Evolutionary conservation across 2,888 invertebrate species (phyloP).

Genomic region (Trissolcus japonicus): DNA sequence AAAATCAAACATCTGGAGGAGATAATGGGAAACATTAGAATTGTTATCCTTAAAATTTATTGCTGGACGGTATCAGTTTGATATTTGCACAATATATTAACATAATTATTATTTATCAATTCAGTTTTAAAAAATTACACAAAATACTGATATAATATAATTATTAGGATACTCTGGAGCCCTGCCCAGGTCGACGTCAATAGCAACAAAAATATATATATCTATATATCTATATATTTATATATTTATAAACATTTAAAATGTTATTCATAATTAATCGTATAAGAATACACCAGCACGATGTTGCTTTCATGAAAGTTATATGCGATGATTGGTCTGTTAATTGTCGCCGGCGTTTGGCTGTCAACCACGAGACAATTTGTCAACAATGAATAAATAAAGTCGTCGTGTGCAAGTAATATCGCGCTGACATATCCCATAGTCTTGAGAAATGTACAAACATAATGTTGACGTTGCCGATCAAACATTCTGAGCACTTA

Average conservation of each 20-base stretch:
- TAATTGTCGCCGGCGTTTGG: neutral
- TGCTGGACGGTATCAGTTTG: slow-evolving; percentile 75
- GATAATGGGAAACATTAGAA: slow-evolving; percentile 58
- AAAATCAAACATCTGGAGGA: slow-evolving; percentile 9
- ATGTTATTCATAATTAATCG: slow-evolving; percentile 57
- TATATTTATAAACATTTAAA: slow-evolving; percentile 55
- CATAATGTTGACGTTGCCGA: slow-evolving; percentile 52
- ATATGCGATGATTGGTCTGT: slow-evolving; percentile 30
- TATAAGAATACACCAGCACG: slow-evolving; percentile 50
- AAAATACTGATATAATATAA: slow-evolving; percentile 73
- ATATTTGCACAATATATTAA: slow-evolving; percentile 75
- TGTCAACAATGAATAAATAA: slow-evolving; percentile 38
- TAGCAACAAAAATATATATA: slow-evolving; percentile 70
- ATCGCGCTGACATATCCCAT: slow-evolving; percentile 54
- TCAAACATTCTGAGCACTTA: slow-evolving; percentile 54
- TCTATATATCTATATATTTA: slow-evolving; percentile 65
- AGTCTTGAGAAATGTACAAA: slow-evolving; percentile 55
- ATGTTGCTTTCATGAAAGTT: slow-evolving; percentile 36
- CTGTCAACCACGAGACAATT: slow-evolving; percentile 13
- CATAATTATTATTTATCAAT: slow-evolving; percentile 69
- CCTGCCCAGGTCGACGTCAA: slow-evolving; percentile 72
- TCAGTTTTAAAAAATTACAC: slow-evolving; percentile 69
- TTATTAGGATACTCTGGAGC: slow-evolving; percentile 70
- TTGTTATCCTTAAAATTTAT: slow-evolving; percentile 71
- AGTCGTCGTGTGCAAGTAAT: slow-evolving; percentile 37